phyloP scores from a whole-genome alignment of 2,113 vertebrate genomes.

The Onychostruthus taczanowskii region DNA sequence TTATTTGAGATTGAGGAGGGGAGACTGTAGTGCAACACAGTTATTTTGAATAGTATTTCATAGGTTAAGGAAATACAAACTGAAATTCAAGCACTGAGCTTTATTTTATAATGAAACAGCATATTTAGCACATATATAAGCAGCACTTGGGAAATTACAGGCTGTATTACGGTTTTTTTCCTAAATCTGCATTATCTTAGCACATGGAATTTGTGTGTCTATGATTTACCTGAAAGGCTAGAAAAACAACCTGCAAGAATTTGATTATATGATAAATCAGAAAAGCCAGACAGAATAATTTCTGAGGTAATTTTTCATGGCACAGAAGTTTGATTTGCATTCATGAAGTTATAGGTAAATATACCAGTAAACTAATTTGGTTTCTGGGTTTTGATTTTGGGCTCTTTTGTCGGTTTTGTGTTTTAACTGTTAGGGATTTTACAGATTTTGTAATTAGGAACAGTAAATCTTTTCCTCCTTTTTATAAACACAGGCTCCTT shows the following conservation, averaged over 20 bases:
- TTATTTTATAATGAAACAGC: background rate
- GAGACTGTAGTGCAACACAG: background rate
- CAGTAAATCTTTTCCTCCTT: background rate
- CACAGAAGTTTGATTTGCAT: background rate
- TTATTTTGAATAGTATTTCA: background rate
- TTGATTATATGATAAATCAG: constrained; percentile 44
- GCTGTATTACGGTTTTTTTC: background rate
- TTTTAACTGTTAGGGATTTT: background rate
- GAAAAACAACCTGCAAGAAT: constrained; percentile 32
- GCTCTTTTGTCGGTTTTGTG: background rate
- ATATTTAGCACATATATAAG: background rate
- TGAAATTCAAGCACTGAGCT: background rate
- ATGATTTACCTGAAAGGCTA: constrained; percentile 39
- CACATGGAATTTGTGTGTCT: background rate
- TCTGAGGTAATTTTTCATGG: background rate
- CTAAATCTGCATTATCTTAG: background rate
- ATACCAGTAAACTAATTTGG: background rate
- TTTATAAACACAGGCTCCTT: background rate
- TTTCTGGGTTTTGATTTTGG: background rate
- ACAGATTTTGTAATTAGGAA: background rate
- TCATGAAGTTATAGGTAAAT: background rate
- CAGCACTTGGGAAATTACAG: background rate
- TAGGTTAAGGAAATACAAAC: background rate
- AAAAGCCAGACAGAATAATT: constrained; percentile 47
- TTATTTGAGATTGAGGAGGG: background rate